Evolutionary conservation across 2,888 invertebrate genomes (phyloP), one percentile per base, ranked within the genome.

Genomic region (Antheraea assamensis): DNA sequence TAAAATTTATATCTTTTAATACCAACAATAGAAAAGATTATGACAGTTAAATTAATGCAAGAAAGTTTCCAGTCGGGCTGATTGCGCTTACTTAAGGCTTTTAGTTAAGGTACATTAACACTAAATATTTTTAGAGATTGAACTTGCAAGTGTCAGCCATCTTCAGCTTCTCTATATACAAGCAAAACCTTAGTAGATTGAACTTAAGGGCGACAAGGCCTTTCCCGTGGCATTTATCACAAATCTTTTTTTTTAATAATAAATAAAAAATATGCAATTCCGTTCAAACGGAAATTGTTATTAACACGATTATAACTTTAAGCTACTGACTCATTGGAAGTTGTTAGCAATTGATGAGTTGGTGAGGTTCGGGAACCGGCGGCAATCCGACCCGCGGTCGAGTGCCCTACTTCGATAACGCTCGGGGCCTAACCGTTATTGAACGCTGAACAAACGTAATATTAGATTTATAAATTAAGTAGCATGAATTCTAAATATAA

Each of bases 301-400:
- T 8, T 35, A 68, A 68, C 35, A 68, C 35, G 35, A 68, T 68
- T 68, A 68, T 35, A 68, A 68, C 21, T 68, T 68, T 35, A 68
- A 66, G n/a, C 68, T 68, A 10, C 5, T 30, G 35, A 21, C 35
- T 35, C 35, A 35, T 35, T 35, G 68, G n/a, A 68, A 68, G 68
- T 35, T 68, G 35, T n/a, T 35, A 31, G 21, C 68, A 68, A 35
- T 68, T 68, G 68, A 35, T 31, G 35, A 68, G 35, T 31, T 31
- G 66, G 21, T 30, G 31, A 66, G n/a, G n/a, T 15, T 35, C 10
- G 68, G n/a, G 35, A 35, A 7, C 35, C 21, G 35, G 35, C 68
- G n/a, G 61, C 30, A 30, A 30, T 68, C 68, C 68, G 35, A n/a
- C n/a, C 35, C 35, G 35, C 68, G 68, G 68, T 35, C n/a, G 21